Base-by-base conservation (phyloP, 1,140 invertebrate genomes). In the Elysia chlorotica region DNA sequence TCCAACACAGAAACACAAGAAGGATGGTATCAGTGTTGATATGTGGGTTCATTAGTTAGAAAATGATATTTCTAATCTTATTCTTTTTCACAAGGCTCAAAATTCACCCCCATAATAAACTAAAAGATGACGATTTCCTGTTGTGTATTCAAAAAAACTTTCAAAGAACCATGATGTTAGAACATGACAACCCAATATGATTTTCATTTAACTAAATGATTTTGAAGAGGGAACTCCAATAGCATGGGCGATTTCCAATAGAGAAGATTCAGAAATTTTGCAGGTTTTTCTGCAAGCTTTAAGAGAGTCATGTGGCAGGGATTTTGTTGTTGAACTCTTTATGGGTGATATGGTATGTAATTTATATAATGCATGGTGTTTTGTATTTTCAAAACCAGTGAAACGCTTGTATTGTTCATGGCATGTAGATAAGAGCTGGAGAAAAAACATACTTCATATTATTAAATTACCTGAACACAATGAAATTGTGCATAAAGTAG, bases 401-500 rank as follows among this genome's bases (percentile, higher is more conserved):
- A 59, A 59, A 25, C 10, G 56, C 6, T 30, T 59, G 10, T 59
- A 59, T 59, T 59, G 56, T 30, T 59, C 56, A 19, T 59, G 56
- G 56, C 56, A 59, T 59, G 56, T 59, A 30, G 56, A 59, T 59
- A 59, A 23, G 28, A 59, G 25, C 56, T 59, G 56, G 56, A 10
- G 56, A 19, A 30, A 59, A 25, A 59, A 59, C 10, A 48, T 48
- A n/a, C n/a, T n/a, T n/a, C n/a, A n/a, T n/a, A n/a, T n/a, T n/a
- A n/a, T n/a, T n/a, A n/a, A n/a, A n/a, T n/a, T n/a, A n/a, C n/a
- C n/a, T n/a, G n/a, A n/a, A n/a, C n/a, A n/a, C n/a, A n/a, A n/a
- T n/a, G n/a, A n/a, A n/a, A n/a, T n/a, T n/a, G n/a, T n/a, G n/a
- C n/a, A n/a, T n/a, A n/a, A n/a, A n/a, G n/a, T n/a, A n/a, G n/a